Evolutionary conservation across 1,140 invertebrate genomes (phyloP).

Genomic region (Ditylenchus dipsaci): DNA sequence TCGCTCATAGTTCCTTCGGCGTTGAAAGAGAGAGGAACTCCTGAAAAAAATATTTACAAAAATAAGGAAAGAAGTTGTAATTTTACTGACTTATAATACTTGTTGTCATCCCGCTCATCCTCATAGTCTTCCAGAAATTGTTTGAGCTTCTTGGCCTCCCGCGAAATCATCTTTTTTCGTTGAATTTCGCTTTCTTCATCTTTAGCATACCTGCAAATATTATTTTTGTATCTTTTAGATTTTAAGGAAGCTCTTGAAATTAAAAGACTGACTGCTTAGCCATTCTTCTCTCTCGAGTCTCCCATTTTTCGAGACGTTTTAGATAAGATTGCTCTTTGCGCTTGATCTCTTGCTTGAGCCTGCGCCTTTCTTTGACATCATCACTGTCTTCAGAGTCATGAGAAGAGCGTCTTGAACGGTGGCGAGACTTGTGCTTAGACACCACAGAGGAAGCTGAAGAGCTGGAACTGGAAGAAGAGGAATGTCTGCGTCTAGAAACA

Average conservation of each 20-base stretch:
- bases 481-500: not conserved
- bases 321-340: constrained; percentile 43
- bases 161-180: constrained; percentile 23
- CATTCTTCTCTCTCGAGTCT: constrained; percentile 83
- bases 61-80: not conserved
- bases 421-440: not conserved
- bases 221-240: too few species aligned
- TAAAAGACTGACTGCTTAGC: constrained; percentile 67
- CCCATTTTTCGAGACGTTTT: constrained; percentile 67
- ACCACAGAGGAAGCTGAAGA: not conserved
- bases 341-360: constrained; percentile 31
- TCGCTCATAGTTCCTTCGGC: constrained; percentile 80
- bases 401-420: not conserved
- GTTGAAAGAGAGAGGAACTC: constrained; percentile 77
- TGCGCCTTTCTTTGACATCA: constrained; percentile 18
- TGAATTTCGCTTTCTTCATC: constrained; percentile 74
- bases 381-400: constrained; percentile 23
- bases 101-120: constrained; percentile 89
- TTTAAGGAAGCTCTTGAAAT: too few species aligned
- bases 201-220: constrained; percentile 68
- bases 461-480: not conserved
- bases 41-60: constrained; percentile 60
- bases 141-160: constrained; percentile 83
- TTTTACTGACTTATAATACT: constrained; percentile 79
- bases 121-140: constrained; percentile 98